phyloP scores from a whole-genome alignment of 2,797 vertebrate genomes.

The Pseudotriccus pelzelni region DNA sequence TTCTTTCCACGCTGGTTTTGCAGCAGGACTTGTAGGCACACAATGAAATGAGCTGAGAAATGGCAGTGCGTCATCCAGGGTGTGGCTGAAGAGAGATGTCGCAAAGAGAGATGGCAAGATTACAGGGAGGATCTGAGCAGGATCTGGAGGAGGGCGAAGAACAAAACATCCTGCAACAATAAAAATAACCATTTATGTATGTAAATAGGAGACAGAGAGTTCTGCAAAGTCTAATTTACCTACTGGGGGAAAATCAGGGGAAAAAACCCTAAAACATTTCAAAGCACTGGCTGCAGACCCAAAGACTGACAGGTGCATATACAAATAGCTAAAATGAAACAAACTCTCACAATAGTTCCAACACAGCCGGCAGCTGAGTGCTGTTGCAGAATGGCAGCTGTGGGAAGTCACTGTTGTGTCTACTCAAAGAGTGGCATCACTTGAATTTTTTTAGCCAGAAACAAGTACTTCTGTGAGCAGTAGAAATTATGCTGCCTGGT shows the following conservation, averaged over 20 bases:
- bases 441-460: background rate
- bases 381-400: background rate
- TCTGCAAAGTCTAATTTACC: background rate
- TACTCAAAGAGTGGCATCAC: background rate
- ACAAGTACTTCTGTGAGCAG: slow-evolving; percentile 2
- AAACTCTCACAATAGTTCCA: background rate
- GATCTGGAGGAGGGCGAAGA: background rate
- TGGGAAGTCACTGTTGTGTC: background rate
- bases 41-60: slow-evolving; percentile 13
- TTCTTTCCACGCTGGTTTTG: slow-evolving; percentile 10
- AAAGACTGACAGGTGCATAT: background rate
- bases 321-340: background rate
- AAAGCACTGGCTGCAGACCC: background rate
- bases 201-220: background rate
- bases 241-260: background rate
- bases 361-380: background rate
- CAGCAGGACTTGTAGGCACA: slow-evolving; percentile 37
- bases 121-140: slow-evolving; percentile 40
- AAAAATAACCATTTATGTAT: background rate
- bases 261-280: accelerated
- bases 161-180: background rate
- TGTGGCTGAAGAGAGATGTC: background rate
- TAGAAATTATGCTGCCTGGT: slow-evolving; percentile 4
- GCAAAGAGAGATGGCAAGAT: slow-evolving; percentile 42
- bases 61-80: slow-evolving; percentile 50